A percentile compares a stretch with the other conserved stretches of the same genome.
Evolutionary conservation across 2,113 vertebrate species (phyloP).

Genomic region (Calidris pugnax): DNA sequence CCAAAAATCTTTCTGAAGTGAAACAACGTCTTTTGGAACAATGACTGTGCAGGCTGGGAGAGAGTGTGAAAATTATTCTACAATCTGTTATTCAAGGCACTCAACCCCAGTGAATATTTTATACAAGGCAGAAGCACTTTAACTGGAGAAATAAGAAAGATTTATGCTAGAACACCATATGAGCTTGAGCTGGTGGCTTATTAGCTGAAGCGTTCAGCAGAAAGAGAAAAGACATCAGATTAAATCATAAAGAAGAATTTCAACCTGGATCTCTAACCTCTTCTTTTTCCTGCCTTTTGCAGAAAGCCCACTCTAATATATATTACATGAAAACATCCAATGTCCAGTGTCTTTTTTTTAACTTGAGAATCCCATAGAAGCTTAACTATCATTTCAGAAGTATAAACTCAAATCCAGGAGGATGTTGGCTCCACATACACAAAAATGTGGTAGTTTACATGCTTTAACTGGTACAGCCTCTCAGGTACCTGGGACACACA

Average conservation of each 20-base stretch:
- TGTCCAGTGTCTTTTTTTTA: neutral
- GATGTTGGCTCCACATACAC: neutral
- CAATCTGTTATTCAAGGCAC: slow-evolving; percentile 12
- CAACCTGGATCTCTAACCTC: neutral
- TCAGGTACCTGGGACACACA: neutral
- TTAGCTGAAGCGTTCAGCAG: slow-evolving; percentile 11
- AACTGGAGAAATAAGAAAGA: slow-evolving; percentile 13
- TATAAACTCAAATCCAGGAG: neutral
- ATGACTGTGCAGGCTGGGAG: neutral
- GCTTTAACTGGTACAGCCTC: neutral
- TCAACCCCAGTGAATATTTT: slow-evolving; percentile 37
- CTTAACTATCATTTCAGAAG: neutral
- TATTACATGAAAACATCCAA: neutral
- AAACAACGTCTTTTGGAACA: neutral
- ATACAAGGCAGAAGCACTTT: slow-evolving; percentile 13
- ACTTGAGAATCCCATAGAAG: neutral
- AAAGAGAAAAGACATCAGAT: slow-evolving; percentile 3
- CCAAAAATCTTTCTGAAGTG: neutral
- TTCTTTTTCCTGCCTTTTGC: neutral
- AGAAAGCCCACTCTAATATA: neutral
- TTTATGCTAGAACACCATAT: slow-evolving; percentile 25
- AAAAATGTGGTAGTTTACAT: neutral
- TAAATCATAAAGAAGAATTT: slow-evolving; percentile 6
- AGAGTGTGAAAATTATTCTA: neutral
- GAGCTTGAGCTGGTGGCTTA: slow-evolving; percentile 21